Percentiles rank a stretch among this genome's conserved stretches.
Evolutionary conservation across 2,113 vertebrate genomes (phyloP).

Genomic region (Dicrurus megarhynchus): DNA sequence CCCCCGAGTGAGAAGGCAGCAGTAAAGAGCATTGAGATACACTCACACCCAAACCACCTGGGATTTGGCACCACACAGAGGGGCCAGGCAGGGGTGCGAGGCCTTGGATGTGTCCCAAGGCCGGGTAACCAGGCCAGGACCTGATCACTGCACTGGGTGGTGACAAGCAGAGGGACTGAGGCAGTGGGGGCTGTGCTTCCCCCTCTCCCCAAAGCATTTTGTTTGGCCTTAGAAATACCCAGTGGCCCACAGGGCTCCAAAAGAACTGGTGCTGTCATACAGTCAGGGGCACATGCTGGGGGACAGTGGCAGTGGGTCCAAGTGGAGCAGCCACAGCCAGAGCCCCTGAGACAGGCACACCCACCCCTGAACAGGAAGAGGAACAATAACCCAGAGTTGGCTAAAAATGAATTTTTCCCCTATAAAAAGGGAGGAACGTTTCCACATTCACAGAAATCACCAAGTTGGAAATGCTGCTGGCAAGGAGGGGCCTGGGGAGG

Average conservation of each 20-base stretch:
- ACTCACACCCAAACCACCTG: not conserved
- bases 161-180: not conserved
- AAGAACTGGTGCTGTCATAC: fast-evolving
- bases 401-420: slow-evolving; percentile 38
- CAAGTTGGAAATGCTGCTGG: not conserved
- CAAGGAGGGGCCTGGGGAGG: not conserved
- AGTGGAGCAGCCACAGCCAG: not conserved
- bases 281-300: fast-evolving
- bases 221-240: not conserved
- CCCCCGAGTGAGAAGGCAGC: not conserved
- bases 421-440: slow-evolving; percentile 37
- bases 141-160: not conserved
- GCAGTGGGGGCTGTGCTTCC: not conserved
- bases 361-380: not conserved
- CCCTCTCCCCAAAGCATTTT: not conserved
- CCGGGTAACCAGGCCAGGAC: fast-evolving
- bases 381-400: slow-evolving; percentile 34
- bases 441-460: slow-evolving; percentile 23
- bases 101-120: not conserved
- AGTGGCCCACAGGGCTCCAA: not conserved
- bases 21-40: not conserved
- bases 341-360: not conserved
- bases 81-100: fast-evolving
- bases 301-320: not conserved
- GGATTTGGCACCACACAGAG: not conserved